Conservation (phyloP, 2,888 invertebrate genomes). For the Capitulum mitella region DNA sequence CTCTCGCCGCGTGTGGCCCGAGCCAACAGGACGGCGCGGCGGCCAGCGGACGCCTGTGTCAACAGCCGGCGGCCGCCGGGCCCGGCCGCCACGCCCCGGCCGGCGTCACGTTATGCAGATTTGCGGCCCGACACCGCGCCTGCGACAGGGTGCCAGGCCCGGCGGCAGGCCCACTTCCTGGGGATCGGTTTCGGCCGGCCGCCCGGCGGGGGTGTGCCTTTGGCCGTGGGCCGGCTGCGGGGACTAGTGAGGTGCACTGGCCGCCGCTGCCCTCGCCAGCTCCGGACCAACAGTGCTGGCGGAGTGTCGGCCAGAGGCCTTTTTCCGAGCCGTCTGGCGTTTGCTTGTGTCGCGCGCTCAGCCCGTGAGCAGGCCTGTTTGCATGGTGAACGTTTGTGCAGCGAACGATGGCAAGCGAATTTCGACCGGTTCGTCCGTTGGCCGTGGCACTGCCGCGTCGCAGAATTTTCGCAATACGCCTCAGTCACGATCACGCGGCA, state of each 20-base stretch:
- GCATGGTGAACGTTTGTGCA: no score
- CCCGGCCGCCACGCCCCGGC: background rate
- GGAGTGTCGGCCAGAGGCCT: no score
- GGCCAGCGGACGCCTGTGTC: background rate
- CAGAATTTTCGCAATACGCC: no score
- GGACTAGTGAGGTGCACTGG: background rate
- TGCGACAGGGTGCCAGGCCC: background rate
- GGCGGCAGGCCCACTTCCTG: background rate
- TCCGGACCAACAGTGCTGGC: no score
- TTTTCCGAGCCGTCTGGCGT: no score
- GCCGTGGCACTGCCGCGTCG: no score
- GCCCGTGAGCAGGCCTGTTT: no score
- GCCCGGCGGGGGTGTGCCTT: background rate
- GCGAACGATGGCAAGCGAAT: no score
- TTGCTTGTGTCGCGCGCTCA: no score
- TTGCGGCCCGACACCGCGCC: background rate
- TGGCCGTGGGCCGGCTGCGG: background rate
- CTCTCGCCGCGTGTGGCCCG: background rate
- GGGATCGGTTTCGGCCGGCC: background rate
- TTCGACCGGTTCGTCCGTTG: no score
- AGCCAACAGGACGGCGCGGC: background rate
- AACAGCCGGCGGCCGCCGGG: background rate
- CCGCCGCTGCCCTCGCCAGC: background rate
- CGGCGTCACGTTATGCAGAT: background rate
- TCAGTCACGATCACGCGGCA: no score